These are phyloP conservation scores for Microhierax caerulescens DNA, from an alignment of 2,797 vertebrate genomes.

Conservation along the genomic window DNA sequence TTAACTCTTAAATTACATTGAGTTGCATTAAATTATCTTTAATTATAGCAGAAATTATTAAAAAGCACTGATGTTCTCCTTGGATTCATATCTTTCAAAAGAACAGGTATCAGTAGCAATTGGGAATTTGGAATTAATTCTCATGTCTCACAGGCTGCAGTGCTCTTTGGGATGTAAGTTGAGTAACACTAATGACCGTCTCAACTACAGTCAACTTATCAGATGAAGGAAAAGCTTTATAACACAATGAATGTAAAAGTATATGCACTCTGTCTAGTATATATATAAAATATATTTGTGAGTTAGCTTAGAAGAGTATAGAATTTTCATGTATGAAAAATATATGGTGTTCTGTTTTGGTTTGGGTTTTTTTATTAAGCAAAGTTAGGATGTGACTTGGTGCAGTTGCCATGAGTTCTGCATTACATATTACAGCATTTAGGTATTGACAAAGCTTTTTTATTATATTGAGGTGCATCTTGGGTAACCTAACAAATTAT, in stretches of 20 bases:
- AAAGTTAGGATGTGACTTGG: not conserved
- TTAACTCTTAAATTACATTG: not conserved
- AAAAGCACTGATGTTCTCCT: not conserved
- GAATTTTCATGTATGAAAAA: not conserved
- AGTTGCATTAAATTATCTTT: not conserved
- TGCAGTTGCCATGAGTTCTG: not conserved
- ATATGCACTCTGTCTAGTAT: not conserved
- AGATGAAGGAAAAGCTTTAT: not conserved
- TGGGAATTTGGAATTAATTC: not conserved
- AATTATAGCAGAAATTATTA: not conserved
- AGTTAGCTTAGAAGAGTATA: not conserved
- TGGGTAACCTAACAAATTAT: not conserved
- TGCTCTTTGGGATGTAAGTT: not conserved
- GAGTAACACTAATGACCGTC: not conserved
- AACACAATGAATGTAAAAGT: not conserved
- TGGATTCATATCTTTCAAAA: not conserved
- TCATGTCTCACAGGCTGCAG: not conserved
- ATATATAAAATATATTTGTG: not conserved
- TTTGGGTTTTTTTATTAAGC: not conserved
- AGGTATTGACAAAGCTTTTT: not conserved
- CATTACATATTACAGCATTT: not conserved
- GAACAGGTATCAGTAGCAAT: not conserved
- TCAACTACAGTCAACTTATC: not conserved
- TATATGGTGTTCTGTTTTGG: fast-evolving
- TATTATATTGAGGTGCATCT: not conserved